Base-by-base conservation (phyloP, 2,888 invertebrate genomes). In the Sesamia inferens region DNA sequence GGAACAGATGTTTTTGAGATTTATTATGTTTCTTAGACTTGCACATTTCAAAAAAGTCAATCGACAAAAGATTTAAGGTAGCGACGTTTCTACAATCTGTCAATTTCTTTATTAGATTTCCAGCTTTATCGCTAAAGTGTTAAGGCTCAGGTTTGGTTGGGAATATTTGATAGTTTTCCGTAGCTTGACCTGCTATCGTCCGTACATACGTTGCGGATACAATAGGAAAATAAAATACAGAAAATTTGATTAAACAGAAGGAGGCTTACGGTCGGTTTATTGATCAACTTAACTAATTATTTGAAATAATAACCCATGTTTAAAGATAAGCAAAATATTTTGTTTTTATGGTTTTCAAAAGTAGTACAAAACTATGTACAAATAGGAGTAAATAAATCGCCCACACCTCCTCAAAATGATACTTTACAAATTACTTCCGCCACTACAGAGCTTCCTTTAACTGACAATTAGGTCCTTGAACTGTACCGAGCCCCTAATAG, bases 381-480 rank as follows among this genome's bases (percentile, higher is more conserved):
- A n/a, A n/a, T n/a, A n/a, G n/a, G n/a, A n/a, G n/a, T n/a, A n/a
- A 64, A 79, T 81, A 80, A 83, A 86, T 86, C 78, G 78, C 71
- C 31, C 57, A 65, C 13, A 59, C 39, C 74, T 76, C 67, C 76
- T 80, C 55, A 78, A 75, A 73, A 24, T 55, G 58, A 74, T 67
- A 78, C 74, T 74, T 84, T 76, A 90, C 88, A 90, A 90, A 90
- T 89, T 80, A 79, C 89, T 89, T 92, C 92, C 92, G 85, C 87
- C 58, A 61, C 66, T 84, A 62, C 77, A 90, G 83, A 66, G 82
- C 79, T 85, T 78, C 82, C 75, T 83, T 83, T 86, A 86, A 84
- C 86, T 85, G 83, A 90, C 89, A 90, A 90, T 89, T 87, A 90
- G 83, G 78, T 82, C 67, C 89, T 90, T 85, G 79, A 87, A 78